Conservation (phyloP, 37 sponge, comb jelly and placozoan genomes). For the Geodia barretti region DNA sequence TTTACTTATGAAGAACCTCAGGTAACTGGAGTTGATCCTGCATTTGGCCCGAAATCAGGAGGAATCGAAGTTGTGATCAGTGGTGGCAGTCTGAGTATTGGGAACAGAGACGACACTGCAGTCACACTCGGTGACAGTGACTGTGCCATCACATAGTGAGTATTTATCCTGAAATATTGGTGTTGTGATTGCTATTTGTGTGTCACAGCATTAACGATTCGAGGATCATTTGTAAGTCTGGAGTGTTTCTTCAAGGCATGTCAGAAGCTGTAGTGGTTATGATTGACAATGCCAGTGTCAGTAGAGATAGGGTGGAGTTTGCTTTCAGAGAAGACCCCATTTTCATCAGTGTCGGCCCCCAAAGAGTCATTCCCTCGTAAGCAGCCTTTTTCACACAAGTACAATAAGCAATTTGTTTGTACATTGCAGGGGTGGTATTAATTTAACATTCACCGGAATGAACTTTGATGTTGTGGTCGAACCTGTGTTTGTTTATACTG, state of each 20-base stretch:
- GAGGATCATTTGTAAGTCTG: background rate
- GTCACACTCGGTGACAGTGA: constrained; percentile 25
- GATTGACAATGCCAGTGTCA: constrained; percentile 18
- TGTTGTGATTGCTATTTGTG: background rate
- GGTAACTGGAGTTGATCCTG: constrained; percentile 52
- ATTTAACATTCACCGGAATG: constrained; percentile 49
- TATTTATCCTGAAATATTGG: background rate
- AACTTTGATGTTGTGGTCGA: constrained; percentile 42
- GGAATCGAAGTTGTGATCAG: constrained; percentile 57
- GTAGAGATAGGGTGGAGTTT: constrained; percentile 12
- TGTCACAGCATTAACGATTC: background rate
- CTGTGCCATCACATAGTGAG: background rate
- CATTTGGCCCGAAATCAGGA: constrained; percentile 77
- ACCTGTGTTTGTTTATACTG: constrained; percentile 31
- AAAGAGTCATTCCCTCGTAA: background rate
- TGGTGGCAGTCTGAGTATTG: constrained; percentile 66
- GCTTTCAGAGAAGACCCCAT: constrained; percentile 26
- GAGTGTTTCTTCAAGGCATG: background rate
- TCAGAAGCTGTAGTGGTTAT: constrained; percentile 6
- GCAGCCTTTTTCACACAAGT: background rate
- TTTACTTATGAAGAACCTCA: constrained; percentile 25
- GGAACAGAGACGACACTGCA: constrained; percentile 40
- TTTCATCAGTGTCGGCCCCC: background rate
- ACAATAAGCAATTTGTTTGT: background rate
- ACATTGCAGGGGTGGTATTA: constrained; percentile 61